Evolutionary conservation across 2,113 vertebrate genomes (phyloP).

Genomic region (Odobenus rosmarus): DNA sequence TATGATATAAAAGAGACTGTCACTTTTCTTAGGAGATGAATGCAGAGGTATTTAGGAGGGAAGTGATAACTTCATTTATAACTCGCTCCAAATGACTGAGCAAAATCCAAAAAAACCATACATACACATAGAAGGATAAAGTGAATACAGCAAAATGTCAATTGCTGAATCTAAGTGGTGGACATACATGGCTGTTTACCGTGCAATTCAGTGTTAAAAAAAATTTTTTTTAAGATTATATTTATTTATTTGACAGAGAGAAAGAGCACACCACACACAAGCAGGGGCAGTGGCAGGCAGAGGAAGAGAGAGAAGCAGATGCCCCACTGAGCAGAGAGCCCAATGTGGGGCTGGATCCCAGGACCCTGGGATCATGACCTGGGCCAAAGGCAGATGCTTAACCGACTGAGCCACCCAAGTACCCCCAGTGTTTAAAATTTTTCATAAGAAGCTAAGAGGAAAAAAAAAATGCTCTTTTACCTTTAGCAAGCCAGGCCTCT

Average conservation of each 20-base stretch:
- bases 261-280: fast-evolving
- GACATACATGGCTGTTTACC: neutral
- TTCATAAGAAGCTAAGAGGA: neutral
- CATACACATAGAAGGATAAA: neutral
- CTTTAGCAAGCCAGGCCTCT: neutral
- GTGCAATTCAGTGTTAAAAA: neutral
- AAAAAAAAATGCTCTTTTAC: neutral
- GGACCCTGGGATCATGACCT: neutral
- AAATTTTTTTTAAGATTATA: neutral
- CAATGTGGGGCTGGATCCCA: neutral
- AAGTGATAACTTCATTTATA: neutral
- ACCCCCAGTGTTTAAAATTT: neutral
- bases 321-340: neutral
- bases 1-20: neutral
- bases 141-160: neutral
- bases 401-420: neutral
- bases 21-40: conserved; percentile 23
- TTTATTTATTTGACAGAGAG: neutral
- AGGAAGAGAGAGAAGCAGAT: neutral
- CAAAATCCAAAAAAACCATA: neutral
- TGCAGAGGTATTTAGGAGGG: neutral
- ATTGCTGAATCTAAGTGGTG: neutral
- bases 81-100: conserved; percentile 8
- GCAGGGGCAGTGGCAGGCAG: neutral
- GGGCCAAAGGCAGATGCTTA: neutral